Evolutionary conservation across 2,888 invertebrate genomes (phyloP), one percentile per base, ranked within the genome.

Genomic region (Acrocyrtus sp.): DNA sequence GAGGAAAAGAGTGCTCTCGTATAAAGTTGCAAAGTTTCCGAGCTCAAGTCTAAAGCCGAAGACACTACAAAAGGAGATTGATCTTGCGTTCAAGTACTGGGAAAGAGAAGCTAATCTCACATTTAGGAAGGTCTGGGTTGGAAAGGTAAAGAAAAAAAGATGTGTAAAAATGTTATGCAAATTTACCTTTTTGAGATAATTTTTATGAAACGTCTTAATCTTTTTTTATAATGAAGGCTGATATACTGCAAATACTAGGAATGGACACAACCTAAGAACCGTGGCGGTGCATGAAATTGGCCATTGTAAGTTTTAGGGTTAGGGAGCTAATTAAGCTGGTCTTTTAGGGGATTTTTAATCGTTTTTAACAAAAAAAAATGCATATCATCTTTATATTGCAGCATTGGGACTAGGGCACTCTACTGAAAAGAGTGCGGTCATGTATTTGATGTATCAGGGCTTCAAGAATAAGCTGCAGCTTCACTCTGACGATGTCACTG

Each of bases 361-460:
- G 15, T 10, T 39, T 39, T 45, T 45, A 45, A 15, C 17, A 45
- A 45, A 45, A 45, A 50, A 22, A 5, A 22, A 22, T 50, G 4
- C n/a, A 10, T 6, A 12, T 50, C 50, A 45, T n/a, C n/a, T n/a
- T n/a, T n/a, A n/a, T n/a, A n/a, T n/a, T 15, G 29, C 19, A 69
- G 83, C 85, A 0, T 81, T 86, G 2, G 86, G 86, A 2, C 51
- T 79, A n/a, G 69, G 63, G 2, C 79, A 79, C 39, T 77, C 77
- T 1, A 51, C 67, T 0, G 73, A 62, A 22, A 72, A 66, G 15
- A 56, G 63, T 1, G 72, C 79, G 1, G 75, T 98, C 27, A 98
- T 98, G 98, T 96, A 97, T 3, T 97, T 98, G 6, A 97, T 96
- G 86, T 98, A 98, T 85, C 88, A 95, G 81, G 95, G 95, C 6